Evolutionary conservation across 2,888 invertebrate genomes (phyloP).

Genomic region (Aporophyla nigra): DNA sequence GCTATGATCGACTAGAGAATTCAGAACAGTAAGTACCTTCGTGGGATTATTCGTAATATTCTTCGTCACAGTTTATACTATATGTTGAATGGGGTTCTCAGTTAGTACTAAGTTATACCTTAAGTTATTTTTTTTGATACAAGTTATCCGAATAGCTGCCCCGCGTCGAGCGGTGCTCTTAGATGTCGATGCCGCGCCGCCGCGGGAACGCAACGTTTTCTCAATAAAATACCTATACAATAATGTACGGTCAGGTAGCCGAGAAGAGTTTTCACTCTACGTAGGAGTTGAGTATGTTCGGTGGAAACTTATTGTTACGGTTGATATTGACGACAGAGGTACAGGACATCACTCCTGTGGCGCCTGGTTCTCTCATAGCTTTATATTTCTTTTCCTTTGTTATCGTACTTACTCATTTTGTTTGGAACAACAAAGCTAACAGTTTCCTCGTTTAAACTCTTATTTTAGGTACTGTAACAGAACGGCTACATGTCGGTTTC

Average conservation of each 20-base stretch:
- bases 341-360: too few species aligned
- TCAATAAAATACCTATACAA: neutral
- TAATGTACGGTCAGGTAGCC: neutral
- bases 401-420: neutral
- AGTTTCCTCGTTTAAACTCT: too few species aligned
- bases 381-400: neutral
- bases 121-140: neutral
- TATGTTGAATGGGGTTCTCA: slow-evolving; percentile 2
- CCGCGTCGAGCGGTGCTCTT: neutral
- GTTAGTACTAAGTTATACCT: too few species aligned
- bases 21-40: neutral
- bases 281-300: neutral
- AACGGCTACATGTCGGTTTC: neutral
- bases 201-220: slow-evolving; percentile 1
- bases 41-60: neutral
- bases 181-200: neutral
- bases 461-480: neutral
- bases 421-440: neutral
- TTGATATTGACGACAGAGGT: neutral
- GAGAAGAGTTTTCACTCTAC: neutral
- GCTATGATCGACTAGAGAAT: slow-evolving; percentile 3
- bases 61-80: neutral
- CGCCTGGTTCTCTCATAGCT: neutral
- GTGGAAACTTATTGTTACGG: slow-evolving; percentile 6
- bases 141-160: neutral